phyloP scores from a whole-genome alignment of 1,140 invertebrate genomes.

The Olivierus martensii region DNA sequence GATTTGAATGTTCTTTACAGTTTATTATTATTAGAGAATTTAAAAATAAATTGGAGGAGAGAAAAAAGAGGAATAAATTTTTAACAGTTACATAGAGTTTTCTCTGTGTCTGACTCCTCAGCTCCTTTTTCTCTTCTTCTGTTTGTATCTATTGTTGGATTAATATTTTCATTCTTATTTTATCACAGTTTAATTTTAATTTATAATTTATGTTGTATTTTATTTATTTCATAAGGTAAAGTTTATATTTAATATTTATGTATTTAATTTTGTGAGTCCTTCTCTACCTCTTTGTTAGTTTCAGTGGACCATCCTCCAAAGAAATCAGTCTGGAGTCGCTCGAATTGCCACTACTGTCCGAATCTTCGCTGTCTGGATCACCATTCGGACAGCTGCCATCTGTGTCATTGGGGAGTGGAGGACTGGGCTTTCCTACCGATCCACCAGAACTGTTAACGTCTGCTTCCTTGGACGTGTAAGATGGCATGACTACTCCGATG shows the following conservation, averaged over 20 bases:
- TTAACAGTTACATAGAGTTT: too few species aligned
- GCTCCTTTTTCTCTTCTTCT: too few species aligned
- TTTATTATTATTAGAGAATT: too few species aligned
- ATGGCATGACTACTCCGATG: constrained; percentile 19
- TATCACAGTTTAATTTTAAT: too few species aligned
- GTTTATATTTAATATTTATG: too few species aligned
- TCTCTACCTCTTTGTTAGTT: constrained; percentile 22
- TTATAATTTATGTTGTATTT: too few species aligned
- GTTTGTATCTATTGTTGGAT: constrained; percentile 1
- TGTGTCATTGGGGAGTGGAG: neutral
- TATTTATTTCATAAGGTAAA: too few species aligned
- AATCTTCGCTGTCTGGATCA: constrained; percentile 13
- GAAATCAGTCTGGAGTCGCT: constrained; percentile 8
- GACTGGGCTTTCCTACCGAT: constrained; percentile 1
- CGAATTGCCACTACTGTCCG: constrained; percentile 1
- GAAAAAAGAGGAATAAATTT: too few species aligned
- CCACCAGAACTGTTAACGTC: constrained; percentile 1
- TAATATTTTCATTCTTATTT: too few species aligned
- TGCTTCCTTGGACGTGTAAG: constrained; percentile 20
- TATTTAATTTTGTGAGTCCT: constrained; percentile 22
- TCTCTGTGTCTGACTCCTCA: too few species aligned
- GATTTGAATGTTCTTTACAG: too few species aligned
- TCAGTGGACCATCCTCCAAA: constrained; percentile 15
- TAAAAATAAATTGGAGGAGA: too few species aligned
- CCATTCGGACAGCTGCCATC: constrained; percentile 10